Evolutionary conservation across 2,797 vertebrate genomes (phyloP).

Genomic region (Lagodon rhomboides): DNA sequence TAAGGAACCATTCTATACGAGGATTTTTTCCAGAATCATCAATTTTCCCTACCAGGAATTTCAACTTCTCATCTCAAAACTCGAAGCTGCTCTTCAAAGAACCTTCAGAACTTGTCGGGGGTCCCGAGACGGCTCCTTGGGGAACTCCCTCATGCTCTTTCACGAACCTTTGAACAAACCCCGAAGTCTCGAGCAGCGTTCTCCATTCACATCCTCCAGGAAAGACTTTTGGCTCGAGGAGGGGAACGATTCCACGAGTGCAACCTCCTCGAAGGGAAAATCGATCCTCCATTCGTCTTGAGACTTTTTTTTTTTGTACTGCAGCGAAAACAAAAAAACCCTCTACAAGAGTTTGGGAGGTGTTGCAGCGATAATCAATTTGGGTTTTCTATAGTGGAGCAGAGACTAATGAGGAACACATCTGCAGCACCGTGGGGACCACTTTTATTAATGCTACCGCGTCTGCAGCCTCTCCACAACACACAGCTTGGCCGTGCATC

Average conservation of each 20-base stretch:
- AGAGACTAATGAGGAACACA: conserved; percentile 62
- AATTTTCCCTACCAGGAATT: not conserved
- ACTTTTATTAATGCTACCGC: conserved; percentile 45
- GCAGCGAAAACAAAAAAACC: conserved; percentile 9
- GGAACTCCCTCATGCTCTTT: conserved; percentile 28
- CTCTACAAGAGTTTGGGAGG: conserved; percentile 21
- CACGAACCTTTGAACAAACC: conserved; percentile 21
- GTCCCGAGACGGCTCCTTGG: conserved; percentile 22
- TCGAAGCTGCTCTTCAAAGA: conserved; percentile 14
- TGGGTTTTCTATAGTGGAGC: conserved; percentile 34
- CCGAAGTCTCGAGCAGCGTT: not conserved
- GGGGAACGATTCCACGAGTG: conserved; percentile 7
- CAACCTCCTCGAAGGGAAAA: conserved; percentile 37
- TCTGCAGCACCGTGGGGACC: conserved; percentile 47
- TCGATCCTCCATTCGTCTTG: conserved; percentile 42
- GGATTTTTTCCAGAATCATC: too few species aligned
- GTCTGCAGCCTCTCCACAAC: conserved; percentile 34
- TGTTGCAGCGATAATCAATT: conserved; percentile 63
- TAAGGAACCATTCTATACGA: too few species aligned
- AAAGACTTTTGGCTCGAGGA: conserved; percentile 14
- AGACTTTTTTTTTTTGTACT: conserved; percentile 4
- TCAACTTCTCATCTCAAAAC: not conserved
- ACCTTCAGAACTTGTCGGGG: not conserved
- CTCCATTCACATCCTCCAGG: conserved; percentile 6
- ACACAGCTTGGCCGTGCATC: conserved; percentile 16